Evolutionary conservation across 2,888 invertebrate genomes (phyloP), one percentile per base, ranked within the genome.

Genomic region (Amblyjoppa fuscipennis): DNA sequence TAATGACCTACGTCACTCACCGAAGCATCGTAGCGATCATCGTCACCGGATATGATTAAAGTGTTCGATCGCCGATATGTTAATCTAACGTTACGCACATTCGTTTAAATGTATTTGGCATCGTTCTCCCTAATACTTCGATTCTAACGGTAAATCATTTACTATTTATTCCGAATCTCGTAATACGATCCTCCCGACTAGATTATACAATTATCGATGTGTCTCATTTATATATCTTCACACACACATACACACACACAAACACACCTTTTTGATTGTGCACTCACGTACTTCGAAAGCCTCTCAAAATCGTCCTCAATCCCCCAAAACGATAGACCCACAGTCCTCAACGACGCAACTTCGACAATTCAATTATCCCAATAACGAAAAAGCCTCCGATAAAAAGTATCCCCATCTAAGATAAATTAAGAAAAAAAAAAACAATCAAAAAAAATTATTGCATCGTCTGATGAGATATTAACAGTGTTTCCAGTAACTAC

Each of bases 231-330:
- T 20, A 20, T 20, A 20, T 20, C 20, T 20, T 20, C 20, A 20
- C 20, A 20, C 20, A 20, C 20, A 20, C 20, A 20, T 0, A 20
- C 20, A 20, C 20, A 20, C 20, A 20, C 20, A 20, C 20, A 20
- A 0, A 20, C 20, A 80, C 53, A 86, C 66, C 61, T 70, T 86
- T 88, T 88, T 87, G 86, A 88, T 88, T 88, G 81, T 81, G 83
- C 83, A 88, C 87, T 88, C 87, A 86, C 83, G 74, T 77, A 77
- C 79, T 61, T 79, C 73, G 83, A 85, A 87, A 88, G 84, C 87
- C 80, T 68, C 38, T 76, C 71, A 13, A 34, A 16, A 64, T 53
- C 20, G 49, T 6, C 11, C 5, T 1, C 25, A 13, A 59, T 59
- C 28, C 25, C 11, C 59, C 20, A 1, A 59, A 59, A 11, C 4